These are phyloP conservation scores for Centruroides sculpturatus DNA, from an alignment of 1,140 invertebrate genomes.

Conservation along the genomic window DNA sequence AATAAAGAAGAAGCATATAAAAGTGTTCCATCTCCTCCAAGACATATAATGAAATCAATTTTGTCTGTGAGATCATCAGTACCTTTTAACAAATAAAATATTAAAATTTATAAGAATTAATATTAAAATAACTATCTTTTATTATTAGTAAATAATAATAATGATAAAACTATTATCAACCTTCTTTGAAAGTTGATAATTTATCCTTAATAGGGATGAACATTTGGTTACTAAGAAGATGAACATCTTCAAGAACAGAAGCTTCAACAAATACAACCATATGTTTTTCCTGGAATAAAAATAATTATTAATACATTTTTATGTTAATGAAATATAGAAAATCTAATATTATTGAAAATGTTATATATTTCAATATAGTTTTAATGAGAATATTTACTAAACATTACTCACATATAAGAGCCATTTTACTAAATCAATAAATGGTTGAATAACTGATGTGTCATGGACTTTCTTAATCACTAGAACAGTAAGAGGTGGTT, in stretches of 20 bases:
- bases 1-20: conserved; percentile 88
- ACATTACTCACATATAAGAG: conserved; percentile 58
- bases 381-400: conserved; percentile 2
- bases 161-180: conserved; percentile 14
- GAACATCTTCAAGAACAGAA: conserved; percentile 66
- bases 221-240: conserved; percentile 50
- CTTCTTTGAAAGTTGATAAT: conserved; percentile 79
- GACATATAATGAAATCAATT: conserved; percentile 90
- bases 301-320: too few species aligned
- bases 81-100: conserved; percentile 25
- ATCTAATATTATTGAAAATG: background rate
- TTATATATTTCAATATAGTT: too few species aligned
- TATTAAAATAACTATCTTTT: background rate
- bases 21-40: conserved; percentile 92
- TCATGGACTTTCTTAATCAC: conserved; percentile 94
- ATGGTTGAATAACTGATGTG: conserved; percentile 69
- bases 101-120: too few species aligned
- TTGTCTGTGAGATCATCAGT: conserved; percentile 61
- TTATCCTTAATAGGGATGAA: conserved; percentile 59
- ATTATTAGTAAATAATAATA: background rate
- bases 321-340: background rate
- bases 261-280: conserved; percentile 91
- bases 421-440: conserved; percentile 87
- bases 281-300: conserved; percentile 56
- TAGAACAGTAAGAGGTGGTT: conserved; percentile 80